Percentiles rank a stretch among this genome's conserved stretches.
Conservation (phyloP, 2,797 vertebrate species). For the Coregonus suidteri region DNA sequence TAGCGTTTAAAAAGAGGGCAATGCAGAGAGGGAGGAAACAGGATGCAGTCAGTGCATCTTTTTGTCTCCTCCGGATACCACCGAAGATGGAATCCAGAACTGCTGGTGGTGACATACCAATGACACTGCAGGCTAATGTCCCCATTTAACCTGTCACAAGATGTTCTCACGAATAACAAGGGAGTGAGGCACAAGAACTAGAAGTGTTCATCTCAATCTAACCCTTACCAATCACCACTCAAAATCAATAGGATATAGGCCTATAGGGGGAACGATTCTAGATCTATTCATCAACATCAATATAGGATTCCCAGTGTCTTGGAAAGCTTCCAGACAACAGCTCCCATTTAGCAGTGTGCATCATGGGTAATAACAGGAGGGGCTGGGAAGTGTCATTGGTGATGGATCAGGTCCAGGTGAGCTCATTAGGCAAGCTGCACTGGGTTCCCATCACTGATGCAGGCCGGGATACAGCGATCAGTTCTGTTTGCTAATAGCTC, state of each 20-base stretch:
- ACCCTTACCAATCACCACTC: conserved; percentile 3
- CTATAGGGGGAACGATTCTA: too few relatives aligned
- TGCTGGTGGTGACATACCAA: too few relatives aligned
- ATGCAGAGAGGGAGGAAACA: conserved; percentile 29
- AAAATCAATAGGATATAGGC: conserved; percentile 1
- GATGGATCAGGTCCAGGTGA: conserved; percentile 92
- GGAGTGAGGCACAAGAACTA: background rate
- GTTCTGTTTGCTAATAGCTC: conserved; percentile 52
- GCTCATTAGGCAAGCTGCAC: conserved; percentile 89
- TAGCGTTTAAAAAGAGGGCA: conserved; percentile 3
- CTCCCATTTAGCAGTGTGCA: conserved; percentile 44
- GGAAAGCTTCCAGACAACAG: conserved; percentile 41
- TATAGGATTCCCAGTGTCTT: conserved; percentile 20
- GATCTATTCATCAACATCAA: background rate
- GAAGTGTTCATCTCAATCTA: background rate
- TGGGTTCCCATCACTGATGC: conserved; percentile 84
- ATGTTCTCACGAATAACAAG: conserved; percentile 4
- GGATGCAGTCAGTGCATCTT: conserved; percentile 43
- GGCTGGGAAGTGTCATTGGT: conserved; percentile 83
- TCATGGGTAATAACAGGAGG: conserved; percentile 58
- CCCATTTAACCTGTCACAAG: conserved; percentile 8
- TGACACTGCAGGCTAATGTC: conserved; percentile 10
- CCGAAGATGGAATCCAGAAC: background rate
- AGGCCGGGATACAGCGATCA: conserved; percentile 72
- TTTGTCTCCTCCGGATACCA: conserved; percentile 11